A percentile compares a stretch with the other conserved stretches of the same genome.
phyloP scores from a whole-genome alignment of 2,113 vertebrate species.

The Xyliphius kryptos region DNA sequence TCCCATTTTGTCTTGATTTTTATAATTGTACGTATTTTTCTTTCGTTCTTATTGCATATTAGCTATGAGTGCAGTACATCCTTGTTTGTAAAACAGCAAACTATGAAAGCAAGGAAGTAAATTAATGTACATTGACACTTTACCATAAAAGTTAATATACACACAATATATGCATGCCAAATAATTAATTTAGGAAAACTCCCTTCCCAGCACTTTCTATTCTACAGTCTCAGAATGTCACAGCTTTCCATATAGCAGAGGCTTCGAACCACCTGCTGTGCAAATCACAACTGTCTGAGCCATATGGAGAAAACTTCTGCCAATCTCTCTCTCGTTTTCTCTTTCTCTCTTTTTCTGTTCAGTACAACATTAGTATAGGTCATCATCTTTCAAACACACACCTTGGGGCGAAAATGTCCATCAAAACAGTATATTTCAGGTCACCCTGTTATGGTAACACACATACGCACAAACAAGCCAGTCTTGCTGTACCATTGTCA shows the following conservation, averaged over 20 bases:
- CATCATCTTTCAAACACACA: too few relatives aligned
- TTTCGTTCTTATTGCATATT: neutral
- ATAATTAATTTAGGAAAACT: slow-evolving; percentile 36
- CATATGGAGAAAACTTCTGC: slow-evolving; percentile 86
- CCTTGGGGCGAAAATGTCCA: too few relatives aligned
- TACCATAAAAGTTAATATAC: slow-evolving; percentile 23
- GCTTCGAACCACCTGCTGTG: slow-evolving; percentile 67
- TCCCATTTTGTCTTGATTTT: too few relatives aligned
- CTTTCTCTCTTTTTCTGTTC: slow-evolving; percentile 81
- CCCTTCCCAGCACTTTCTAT: slow-evolving; percentile 56
- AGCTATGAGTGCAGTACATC: neutral
- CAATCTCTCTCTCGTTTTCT: slow-evolving; percentile 88
- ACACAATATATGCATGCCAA: slow-evolving; percentile 12
- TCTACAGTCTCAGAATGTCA: slow-evolving; percentile 59
- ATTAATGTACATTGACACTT: slow-evolving; percentile 7
- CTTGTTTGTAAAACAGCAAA: too few relatives aligned
- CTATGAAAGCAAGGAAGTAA: too few relatives aligned
- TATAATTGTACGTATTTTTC: too few relatives aligned
- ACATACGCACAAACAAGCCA: too few relatives aligned
- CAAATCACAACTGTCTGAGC: slow-evolving; percentile 84
- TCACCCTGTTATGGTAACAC: too few relatives aligned
- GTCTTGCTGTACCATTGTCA: too few relatives aligned
- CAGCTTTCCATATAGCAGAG: slow-evolving; percentile 69
- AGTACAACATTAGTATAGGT: slow-evolving; percentile 84
- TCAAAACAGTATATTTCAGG: too few relatives aligned